Evolutionary conservation across 2,113 vertebrate species (phyloP), one percentile per base, ranked within the genome.

Genomic region (Menura novaehollandiae): DNA sequence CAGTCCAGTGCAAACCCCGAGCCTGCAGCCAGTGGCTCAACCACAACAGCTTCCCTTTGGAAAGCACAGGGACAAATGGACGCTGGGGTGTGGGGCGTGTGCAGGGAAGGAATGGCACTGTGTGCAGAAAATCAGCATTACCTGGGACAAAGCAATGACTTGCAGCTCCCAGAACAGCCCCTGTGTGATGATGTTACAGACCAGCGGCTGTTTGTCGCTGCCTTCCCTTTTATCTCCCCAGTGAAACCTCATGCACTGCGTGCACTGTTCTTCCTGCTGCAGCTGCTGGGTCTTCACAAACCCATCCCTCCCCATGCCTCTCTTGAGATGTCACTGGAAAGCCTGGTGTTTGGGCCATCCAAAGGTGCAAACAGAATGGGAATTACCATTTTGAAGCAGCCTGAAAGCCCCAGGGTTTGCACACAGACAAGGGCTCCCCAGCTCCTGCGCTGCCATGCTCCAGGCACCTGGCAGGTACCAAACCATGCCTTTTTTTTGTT

Each of bases 1-100:
- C 27, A 33, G 11, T 56, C 28, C 35, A 11, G 64, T 1, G 0
- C 43, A 71, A 87, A 32, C 16, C 24, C 9, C 0, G 0, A 11
- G 26, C 8, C 64, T 63, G 43, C 30, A 51, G 41, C 41, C 53
- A 6, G 32, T 7, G 7, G 10, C 44, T 55, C 0, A 1, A 8
- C 33, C 33, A 15, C 1, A 0, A 8, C 41, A 2, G 10, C 43
- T 69, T 80, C n/a, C 26, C 27, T 52, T 23, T 46, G 68, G 43
- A 64, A 64, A 58, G 17, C 18, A 3, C 1, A 3, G 49, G 62
- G 7, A 44, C 1, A 1, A 63, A 49, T 3, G 32, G n/a, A 7
- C 2, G 2, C 21, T 23, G 37, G 17, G 28, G 30, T 22, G 51
- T 66, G 37, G n/a, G 52, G 10, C 63, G 30, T 53, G 18, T 4